phyloP scores from a whole-genome alignment of 2,888 invertebrate species.

The Lasioglossum marginatum region DNA sequence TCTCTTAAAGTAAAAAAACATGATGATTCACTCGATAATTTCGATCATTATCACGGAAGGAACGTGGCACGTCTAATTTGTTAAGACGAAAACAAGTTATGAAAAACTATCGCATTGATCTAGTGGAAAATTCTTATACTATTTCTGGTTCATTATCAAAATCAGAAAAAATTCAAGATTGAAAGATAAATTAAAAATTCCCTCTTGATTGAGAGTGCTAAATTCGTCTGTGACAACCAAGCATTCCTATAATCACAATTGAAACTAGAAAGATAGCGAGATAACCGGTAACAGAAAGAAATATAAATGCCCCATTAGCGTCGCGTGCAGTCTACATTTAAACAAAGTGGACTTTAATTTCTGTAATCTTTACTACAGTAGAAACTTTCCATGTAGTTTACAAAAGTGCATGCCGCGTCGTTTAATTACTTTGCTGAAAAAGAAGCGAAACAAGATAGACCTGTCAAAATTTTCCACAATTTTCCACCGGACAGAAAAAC shows the following conservation, averaged over 20 bases:
- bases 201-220: background rate
- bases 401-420: background rate
- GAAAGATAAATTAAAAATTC: background rate
- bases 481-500: background rate
- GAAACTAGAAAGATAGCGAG: background rate
- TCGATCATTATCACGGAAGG: background rate
- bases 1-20: background rate
- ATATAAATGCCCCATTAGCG: background rate
- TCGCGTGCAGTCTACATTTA: background rate
- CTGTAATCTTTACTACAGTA: background rate
- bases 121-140: background rate
- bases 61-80: background rate
- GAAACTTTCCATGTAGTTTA: background rate
- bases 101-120: background rate
- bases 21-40: background rate
- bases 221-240: background rate
- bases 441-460: background rate
- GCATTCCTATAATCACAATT: background rate
- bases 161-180: background rate
- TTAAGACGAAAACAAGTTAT: background rate
- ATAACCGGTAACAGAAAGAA: background rate
- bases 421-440: background rate
- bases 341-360: slow-evolving; percentile 13
- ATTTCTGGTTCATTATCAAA: background rate
- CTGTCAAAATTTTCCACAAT: background rate